Percentiles rank a stretch among this genome's conserved stretches.
phyloP scores from a whole-genome alignment of 2,888 invertebrate species.

The Syrista parreyssii region DNA sequence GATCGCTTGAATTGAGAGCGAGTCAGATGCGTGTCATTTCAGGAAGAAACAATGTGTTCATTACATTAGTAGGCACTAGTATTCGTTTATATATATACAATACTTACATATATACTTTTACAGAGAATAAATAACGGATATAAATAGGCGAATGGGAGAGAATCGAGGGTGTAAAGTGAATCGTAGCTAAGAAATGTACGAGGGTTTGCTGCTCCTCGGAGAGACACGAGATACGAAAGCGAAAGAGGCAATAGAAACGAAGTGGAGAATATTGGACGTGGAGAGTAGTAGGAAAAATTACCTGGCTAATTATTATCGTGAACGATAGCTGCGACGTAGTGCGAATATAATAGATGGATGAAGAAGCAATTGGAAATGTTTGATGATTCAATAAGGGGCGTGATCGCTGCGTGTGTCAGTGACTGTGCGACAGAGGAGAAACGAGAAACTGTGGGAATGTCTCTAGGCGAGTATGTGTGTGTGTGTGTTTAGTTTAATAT shows the following conservation, averaged over 20 bases:
- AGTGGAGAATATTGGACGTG: neutral
- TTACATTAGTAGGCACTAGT: constrained; percentile 60
- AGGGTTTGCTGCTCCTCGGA: neutral
- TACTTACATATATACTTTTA: constrained; percentile 29
- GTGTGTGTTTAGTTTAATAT: constrained; percentile 10
- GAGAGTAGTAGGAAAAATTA: neutral
- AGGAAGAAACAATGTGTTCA: constrained; percentile 57
- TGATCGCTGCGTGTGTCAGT: neutral
- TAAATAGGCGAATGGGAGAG: neutral
- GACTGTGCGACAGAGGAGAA: neutral
- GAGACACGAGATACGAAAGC: neutral
- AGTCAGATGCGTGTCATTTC: constrained; percentile 5
- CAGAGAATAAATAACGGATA: constrained; percentile 9
- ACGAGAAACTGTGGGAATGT: no score
- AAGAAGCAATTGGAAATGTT: neutral
- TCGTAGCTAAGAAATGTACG: neutral
- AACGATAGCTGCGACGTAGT: neutral
- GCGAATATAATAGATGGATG: neutral
- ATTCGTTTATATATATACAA: constrained; percentile 48
- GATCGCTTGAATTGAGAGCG: neutral
- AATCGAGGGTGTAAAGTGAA: neutral
- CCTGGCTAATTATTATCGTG: neutral
- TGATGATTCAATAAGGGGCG: neutral
- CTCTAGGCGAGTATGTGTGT: no score
- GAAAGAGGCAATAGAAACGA: neutral